Evolutionary conservation across 2,113 vertebrate genomes (phyloP).

Genomic region (human (Homo sapiens)): GRCh38 chr1:68298501-68299000

Average conservation of each 20-base stretch:
- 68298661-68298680: neutral
- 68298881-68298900: neutral
- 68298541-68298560: neutral
- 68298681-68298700: neutral
- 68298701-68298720: neutral
- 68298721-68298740: neutral
- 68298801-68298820: neutral
- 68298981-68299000: neutral
- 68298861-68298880: neutral
- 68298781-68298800: neutral
- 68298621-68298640: neutral
- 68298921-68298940: neutral
- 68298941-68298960: neutral
- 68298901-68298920: neutral
- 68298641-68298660: neutral
- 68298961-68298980: neutral
- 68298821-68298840: neutral
- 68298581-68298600: neutral
- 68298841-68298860: neutral
- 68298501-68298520: no score
- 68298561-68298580: neutral
- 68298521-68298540: neutral
- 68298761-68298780: neutral
- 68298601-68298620: neutral
- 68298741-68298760: neutral